These are phyloP conservation scores for Cotesia typhae DNA, from an alignment of 1,140 invertebrate species.

Conservation along the genomic window DNA sequence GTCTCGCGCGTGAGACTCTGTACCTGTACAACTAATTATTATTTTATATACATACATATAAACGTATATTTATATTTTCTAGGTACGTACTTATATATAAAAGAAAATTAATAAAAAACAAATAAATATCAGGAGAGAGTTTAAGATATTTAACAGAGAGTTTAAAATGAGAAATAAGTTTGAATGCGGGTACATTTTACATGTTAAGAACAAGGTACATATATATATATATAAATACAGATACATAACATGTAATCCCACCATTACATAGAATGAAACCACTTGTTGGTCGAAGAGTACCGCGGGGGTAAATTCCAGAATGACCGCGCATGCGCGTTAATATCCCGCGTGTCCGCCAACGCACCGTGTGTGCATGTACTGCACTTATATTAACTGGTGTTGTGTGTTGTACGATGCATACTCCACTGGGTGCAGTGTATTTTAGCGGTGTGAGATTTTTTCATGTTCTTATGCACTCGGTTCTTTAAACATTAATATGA, in stretches of 20 bases:
- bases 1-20: conserved; percentile 12
- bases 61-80: too few relatives aligned
- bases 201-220: too few relatives aligned
- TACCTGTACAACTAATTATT: not conserved
- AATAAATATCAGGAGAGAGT: too few relatives aligned
- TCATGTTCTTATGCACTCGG: not conserved
- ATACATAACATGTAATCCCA: not conserved
- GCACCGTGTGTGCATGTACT: not conserved
- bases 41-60: not conserved
- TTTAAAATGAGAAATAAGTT: too few relatives aligned
- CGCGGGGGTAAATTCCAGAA: conserved; percentile 53
- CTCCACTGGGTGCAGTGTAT: not conserved
- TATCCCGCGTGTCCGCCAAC: conserved; percentile 26
- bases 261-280: not conserved
- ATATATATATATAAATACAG: not conserved
- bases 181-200: too few relatives aligned
- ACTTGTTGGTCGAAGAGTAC: conserved; percentile 17
- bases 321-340: conserved; percentile 49
- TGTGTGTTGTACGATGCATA: not conserved
- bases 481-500: conserved; percentile 12
- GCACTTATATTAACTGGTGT: not conserved
- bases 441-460: too few relatives aligned
- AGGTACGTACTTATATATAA: not conserved
- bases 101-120: not conserved
- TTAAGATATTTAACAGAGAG: too few relatives aligned